Base-by-base conservation (phyloP, 2,113 vertebrate genomes). In the Pachypanchax playfairii region DNA sequence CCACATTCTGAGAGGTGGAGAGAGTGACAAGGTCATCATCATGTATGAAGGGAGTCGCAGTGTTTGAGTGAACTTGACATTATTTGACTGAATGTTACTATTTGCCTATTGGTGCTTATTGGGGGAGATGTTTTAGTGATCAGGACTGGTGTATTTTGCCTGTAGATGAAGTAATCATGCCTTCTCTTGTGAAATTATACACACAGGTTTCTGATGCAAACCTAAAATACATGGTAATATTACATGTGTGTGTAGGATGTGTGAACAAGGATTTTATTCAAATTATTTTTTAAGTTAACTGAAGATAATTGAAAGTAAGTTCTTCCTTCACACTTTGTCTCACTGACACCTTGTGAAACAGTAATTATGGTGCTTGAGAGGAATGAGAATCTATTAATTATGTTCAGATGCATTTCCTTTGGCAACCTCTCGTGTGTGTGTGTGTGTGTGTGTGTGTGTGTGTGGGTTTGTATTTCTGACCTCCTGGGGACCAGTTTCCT, bases 311-410 rank as follows among this genome's bases (percentile, higher is more conserved):
- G 42, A 65, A 75, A 75, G 14, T 62, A 64, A 67, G 77, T 73
- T 47, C 66, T 68, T 54, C 44, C 43, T 48, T 64, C 43, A 33
- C 29, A 68, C 39, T 59, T 64, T 62, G 42, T 58, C 64, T 64
- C 21, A 3, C 42, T 43, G 56, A 54, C 61, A 58, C 35, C 41
- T 58, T 57, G 44, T 49, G 57, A 46, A 63, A 62, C 39, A 43
- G 48, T 68, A 80, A 80, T 77, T 66, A 71, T 76, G 22, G 36
- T 10, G 17, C 47, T 57, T 65, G 65, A 61, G 59, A 53, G 52
- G 54, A 77, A 57, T 74, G 41, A 38, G 60, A 77, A 73, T 65
- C 15, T 69, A 86, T 87, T 61, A 73, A 84, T 76, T 60, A 79
- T 65, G 70, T 70, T 85, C 67, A 75, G 55, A 72, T 71, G 52